These are phyloP conservation scores for Melanotaenia duboulayi DNA, from an alignment of 2,113 vertebrate genomes.

Conservation along the genomic window DNA sequence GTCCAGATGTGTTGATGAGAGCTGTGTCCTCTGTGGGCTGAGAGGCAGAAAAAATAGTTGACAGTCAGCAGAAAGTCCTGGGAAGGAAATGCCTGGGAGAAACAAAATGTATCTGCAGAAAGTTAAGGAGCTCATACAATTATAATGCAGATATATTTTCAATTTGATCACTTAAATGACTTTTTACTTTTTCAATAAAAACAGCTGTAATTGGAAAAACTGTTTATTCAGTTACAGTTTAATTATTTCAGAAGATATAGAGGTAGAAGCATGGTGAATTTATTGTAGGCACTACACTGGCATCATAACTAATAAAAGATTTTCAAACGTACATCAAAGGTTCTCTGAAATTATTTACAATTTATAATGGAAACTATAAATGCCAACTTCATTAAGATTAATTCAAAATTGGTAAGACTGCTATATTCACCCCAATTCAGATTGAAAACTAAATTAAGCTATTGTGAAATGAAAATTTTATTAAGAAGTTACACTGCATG, in stretches of 20 bases:
- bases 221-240: constrained; percentile 39
- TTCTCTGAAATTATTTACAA: constrained; percentile 19
- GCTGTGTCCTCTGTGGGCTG: constrained; percentile 39
- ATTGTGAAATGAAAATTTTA: constrained; percentile 22
- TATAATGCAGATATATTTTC: constrained; percentile 65
- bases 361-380: constrained; percentile 1
- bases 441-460: constrained; percentile 3
- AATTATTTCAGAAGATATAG: constrained; percentile 43
- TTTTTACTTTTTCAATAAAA: constrained; percentile 43
- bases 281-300: constrained; percentile 5
- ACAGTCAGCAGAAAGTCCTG: constrained; percentile 16
- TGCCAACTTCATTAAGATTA: neutral
- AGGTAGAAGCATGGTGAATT: constrained; percentile 21
- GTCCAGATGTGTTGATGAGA: constrained; percentile 37
- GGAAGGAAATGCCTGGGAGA: constrained; percentile 32
- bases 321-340: neutral
- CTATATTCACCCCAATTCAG: neutral
- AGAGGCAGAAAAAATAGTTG: constrained; percentile 27
- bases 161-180: constrained; percentile 60
- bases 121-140: constrained; percentile 55
- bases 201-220: constrained; percentile 49
- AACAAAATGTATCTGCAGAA: constrained; percentile 28
- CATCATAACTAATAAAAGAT: constrained; percentile 5
- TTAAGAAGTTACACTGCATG: constrained; percentile 8
- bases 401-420: constrained; percentile 11